Percentiles rank a stretch among this genome's conserved stretches.
phyloP scores from a whole-genome alignment of 2,888 invertebrate genomes.

The Thereva unica region DNA sequence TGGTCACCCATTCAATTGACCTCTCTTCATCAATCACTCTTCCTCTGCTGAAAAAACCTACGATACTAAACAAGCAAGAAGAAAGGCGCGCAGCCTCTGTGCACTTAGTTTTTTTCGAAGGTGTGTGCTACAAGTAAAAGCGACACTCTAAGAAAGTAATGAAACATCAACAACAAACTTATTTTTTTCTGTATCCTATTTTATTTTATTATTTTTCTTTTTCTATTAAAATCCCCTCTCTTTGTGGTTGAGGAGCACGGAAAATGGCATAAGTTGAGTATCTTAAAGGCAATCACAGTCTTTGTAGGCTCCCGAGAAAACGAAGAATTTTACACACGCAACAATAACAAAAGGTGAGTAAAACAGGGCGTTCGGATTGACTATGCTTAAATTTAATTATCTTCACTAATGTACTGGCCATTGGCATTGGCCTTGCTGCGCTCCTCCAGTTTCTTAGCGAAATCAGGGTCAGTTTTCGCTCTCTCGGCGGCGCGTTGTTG shows the following conservation, averaged over 20 bases:
- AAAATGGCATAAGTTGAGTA: conserved; percentile 33
- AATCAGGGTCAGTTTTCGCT: conserved; percentile 56
- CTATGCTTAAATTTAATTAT: conserved; percentile 21
- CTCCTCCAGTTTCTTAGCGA: conserved; percentile 56
- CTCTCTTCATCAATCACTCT: too few species aligned
- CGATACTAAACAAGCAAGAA: too few species aligned
- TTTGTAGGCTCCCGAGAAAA: conserved; percentile 42
- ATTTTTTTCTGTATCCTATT: conserved; percentile 18
- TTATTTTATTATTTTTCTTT: conserved; percentile 12
- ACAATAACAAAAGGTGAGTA: conserved; percentile 39
- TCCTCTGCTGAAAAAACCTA: too few species aligned
- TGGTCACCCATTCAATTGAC: too few species aligned
- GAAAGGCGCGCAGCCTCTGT: too few species aligned
- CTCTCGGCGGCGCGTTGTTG: conserved; percentile 61
- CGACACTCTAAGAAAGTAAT: not conserved
- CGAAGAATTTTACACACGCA: conserved; percentile 40
- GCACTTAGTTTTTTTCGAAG: too few species aligned
- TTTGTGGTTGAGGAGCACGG: conserved; percentile 8
- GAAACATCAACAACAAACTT: not conserved
- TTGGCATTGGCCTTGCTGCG: conserved; percentile 63
- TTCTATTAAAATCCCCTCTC: conserved; percentile 22
- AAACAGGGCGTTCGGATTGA: conserved; percentile 29
- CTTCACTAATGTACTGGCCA: conserved; percentile 62
- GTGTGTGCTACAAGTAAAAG: too few species aligned
- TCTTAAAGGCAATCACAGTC: conserved; percentile 49